Base-by-base conservation (phyloP, 2,113 vertebrate species). In the Catagonus wagneri region DNA sequence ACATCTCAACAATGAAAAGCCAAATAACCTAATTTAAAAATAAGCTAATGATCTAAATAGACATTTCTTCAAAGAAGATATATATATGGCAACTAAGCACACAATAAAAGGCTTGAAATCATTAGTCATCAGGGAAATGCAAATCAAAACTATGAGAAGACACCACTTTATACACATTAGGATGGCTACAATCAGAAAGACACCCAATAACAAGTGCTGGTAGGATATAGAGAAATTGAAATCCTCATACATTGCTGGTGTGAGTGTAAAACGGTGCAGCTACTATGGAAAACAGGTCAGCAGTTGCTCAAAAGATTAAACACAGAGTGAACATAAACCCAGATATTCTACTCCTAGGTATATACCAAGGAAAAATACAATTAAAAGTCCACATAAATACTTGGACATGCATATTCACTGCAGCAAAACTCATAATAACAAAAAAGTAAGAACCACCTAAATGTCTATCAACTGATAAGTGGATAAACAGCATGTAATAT, bases 41-140 rank as follows among this genome's bases (percentile, higher is more conserved):
- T 29, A 36, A 22, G 22, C n/a, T 39, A 60, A 89, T 19, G 25
- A 89, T 65, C 29, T 68, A 20, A 88, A 66, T 32, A 75, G 27
- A 81, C 27, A 81, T 81, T 95, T 83, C 22, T 93, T 29, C 44
- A 85, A 83, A 86, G 20, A 92, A 84, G 27, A 93, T 11, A 39
- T 7, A 29, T 3, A 96, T 34, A 69, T 68, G 39, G 16, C 15
- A 85, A 68, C 52, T 10, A 90, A 83, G 6, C 23, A 86, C 29
- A 71, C 13, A 61, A 81, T n/a, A 44, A 85, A 44, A 39, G 27
- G n/a, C 32, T 50, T 23, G 91, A 32, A 6, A 19, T 75, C 19
- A 79, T 58, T 29, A 56, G 29, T 92, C 23, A 84, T 34, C 32
- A 65, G 50, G 6, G 13, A 88, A 76, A 72, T n/a, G 13, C 3